Conservation (phyloP, 1,140 invertebrate genomes). For the Magallana gigas region DNA sequence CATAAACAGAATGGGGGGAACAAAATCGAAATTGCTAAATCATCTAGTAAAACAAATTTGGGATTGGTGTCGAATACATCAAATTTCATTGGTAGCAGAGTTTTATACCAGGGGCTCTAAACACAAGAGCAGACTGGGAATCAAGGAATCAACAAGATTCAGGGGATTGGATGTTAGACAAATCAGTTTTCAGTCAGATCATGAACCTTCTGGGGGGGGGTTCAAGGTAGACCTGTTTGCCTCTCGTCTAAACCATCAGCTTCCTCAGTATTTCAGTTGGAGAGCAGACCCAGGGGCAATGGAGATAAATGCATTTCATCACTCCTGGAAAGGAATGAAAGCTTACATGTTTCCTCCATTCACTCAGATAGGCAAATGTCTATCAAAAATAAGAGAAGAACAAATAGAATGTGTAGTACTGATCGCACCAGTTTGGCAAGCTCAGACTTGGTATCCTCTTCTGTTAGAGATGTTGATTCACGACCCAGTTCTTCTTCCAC, state of each 20-base stretch:
- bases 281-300: not conserved
- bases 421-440: slow-evolving; percentile 55
- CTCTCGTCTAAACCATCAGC: slow-evolving; percentile 41
- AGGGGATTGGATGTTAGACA: slow-evolving; percentile 45
- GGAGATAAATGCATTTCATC: slow-evolving; percentile 38
- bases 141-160: slow-evolving; percentile 8
- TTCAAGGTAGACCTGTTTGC: slow-evolving; percentile 55
- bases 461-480: slow-evolving; percentile 22
- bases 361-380: slow-evolving; percentile 49
- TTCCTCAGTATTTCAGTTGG: slow-evolving; percentile 41
- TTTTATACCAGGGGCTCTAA: slow-evolving; percentile 48
- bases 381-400: slow-evolving; percentile 58
- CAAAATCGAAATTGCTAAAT: too few relatives aligned
- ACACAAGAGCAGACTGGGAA: slow-evolving; percentile 50
- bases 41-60: too few relatives aligned
- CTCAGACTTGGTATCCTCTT: slow-evolving; percentile 55
- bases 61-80: too few relatives aligned
- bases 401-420: slow-evolving; percentile 38
- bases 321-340: slow-evolving; percentile 9
- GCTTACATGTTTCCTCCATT: slow-evolving; percentile 56
- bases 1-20: slow-evolving; percentile 33
- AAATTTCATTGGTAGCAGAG: not conserved
- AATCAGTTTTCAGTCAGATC: slow-evolving; percentile 28
- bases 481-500: slow-evolving; percentile 42
- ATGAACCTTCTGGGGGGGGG: not conserved